A percentile compares a stretch with the other conserved stretches of the same genome.
These are phyloP conservation scores for Anas acuta DNA, from an alignment of 2,797 vertebrate genomes.

Conservation along the genomic window DNA sequence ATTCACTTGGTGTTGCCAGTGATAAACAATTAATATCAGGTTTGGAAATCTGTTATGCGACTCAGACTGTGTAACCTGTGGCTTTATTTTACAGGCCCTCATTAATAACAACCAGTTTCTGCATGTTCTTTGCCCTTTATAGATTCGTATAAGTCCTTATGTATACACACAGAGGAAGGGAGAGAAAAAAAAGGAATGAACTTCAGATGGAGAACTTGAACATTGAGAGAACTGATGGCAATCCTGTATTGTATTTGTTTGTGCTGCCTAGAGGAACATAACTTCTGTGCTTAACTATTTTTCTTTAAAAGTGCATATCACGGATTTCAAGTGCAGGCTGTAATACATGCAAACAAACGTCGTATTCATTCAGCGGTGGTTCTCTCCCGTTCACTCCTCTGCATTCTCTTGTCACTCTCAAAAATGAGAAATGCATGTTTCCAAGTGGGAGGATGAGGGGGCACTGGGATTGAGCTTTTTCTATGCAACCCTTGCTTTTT, in stretches of 20 bases:
- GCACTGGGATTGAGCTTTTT: slow-evolving; percentile 60
- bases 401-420: neutral
- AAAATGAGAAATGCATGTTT: slow-evolving; percentile 60
- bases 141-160: neutral
- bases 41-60: neutral
- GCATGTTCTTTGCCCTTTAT: neutral
- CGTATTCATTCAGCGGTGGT: slow-evolving; percentile 7
- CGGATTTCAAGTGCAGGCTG: slow-evolving; percentile 4
- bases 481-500: slow-evolving; percentile 76
- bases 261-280: neutral
- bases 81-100: neutral
- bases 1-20: neutral
- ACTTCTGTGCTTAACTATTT: neutral
- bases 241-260: neutral
- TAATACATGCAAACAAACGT: slow-evolving; percentile 42
- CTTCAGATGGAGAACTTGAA: neutral
- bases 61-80: neutral
- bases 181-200: neutral
- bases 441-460: slow-evolving; percentile 43
- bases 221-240: neutral
- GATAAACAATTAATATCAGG: neutral
- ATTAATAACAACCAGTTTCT: neutral
- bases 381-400: slow-evolving; percentile 10
- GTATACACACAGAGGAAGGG: neutral
- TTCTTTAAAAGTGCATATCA: neutral